Percentiles rank a stretch among this genome's conserved stretches.
These are phyloP conservation scores for Gambusia yucatana DNA, from an alignment of 2,797 vertebrate genomes.

Conservation along the genomic window DNA sequence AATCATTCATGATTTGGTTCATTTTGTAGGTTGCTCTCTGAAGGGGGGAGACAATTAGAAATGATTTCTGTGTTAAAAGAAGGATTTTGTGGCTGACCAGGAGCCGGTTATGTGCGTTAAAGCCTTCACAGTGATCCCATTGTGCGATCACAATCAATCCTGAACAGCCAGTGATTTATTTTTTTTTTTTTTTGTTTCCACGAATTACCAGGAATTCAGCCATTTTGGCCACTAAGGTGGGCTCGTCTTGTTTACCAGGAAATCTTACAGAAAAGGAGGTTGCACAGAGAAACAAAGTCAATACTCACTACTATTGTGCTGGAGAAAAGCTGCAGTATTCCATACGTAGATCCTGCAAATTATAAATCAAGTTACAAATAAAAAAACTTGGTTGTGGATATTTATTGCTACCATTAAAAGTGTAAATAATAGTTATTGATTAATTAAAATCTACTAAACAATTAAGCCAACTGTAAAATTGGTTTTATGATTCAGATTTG, in stretches of 20 bases:
- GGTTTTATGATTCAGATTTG: not conserved
- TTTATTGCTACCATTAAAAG: not conserved
- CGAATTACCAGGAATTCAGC: constrained; percentile 58
- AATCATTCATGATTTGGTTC: not conserved
- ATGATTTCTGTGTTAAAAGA: constrained; percentile 5
- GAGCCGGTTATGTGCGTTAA: constrained; percentile 13
- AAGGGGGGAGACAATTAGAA: not conserved
- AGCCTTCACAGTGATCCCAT: constrained; percentile 21
- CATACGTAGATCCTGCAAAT: constrained; percentile 91
- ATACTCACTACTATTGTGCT: constrained; percentile 95
- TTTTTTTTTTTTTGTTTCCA: constrained; percentile 58
- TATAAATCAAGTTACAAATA: not conserved
- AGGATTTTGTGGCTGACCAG: not conserved
- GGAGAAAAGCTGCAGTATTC: constrained; percentile 94
- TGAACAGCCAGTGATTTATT: constrained; percentile 43
- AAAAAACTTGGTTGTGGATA: not conserved
- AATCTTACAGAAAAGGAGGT: constrained; percentile 4
- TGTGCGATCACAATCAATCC: constrained; percentile 36
- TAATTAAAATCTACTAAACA: not conserved
- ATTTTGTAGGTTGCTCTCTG: not conserved
- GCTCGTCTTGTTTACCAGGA: constrained; percentile 29
- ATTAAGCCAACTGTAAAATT: not conserved
- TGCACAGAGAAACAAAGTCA: constrained; percentile 24
- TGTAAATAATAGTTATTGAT: not conserved
- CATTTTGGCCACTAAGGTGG: constrained; percentile 31